Conservation (phyloP, 2,113 vertebrate species). For the Barbus barbus region DNA sequence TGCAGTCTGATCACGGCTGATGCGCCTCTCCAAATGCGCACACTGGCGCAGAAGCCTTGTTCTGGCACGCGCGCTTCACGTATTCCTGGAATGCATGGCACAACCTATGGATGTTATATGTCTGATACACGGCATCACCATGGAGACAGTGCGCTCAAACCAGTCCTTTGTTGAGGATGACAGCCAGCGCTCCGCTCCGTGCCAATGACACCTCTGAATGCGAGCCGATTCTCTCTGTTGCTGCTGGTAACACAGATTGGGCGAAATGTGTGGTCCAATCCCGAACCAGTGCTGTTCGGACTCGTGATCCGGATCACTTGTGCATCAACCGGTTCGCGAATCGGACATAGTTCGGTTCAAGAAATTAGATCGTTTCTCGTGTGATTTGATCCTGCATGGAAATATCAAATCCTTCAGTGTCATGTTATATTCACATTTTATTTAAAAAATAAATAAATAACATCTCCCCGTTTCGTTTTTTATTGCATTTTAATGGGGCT, state of each 20-base stretch:
- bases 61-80: constrained; percentile 50
- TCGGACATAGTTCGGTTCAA: not conserved
- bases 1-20: constrained; percentile 64
- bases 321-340: not conserved
- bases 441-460: not conserved
- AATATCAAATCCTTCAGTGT: not conserved
- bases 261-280: constrained; percentile 58
- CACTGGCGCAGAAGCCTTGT: constrained; percentile 50
- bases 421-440: not conserved
- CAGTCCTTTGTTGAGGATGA: constrained; percentile 64
- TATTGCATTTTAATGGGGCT: not conserved
- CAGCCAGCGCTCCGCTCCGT: constrained; percentile 38
- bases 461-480: not conserved
- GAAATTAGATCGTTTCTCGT: not conserved
- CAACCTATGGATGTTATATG: constrained; percentile 59
- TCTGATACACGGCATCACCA: constrained; percentile 50
- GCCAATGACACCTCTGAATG: constrained; percentile 55
- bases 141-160: constrained; percentile 51
- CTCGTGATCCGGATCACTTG: too few species aligned
- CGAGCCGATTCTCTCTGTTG: constrained; percentile 61
- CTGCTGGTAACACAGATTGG: constrained; percentile 73
- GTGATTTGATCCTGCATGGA: not conserved
- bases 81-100: constrained; percentile 69
- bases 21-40: constrained; percentile 53
- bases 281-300: constrained; percentile 44